Percentiles rank a stretch among this genome's conserved stretches.
Evolutionary conservation across 2,888 invertebrate species (phyloP).

Genomic region (Buathra laborator): DNA sequence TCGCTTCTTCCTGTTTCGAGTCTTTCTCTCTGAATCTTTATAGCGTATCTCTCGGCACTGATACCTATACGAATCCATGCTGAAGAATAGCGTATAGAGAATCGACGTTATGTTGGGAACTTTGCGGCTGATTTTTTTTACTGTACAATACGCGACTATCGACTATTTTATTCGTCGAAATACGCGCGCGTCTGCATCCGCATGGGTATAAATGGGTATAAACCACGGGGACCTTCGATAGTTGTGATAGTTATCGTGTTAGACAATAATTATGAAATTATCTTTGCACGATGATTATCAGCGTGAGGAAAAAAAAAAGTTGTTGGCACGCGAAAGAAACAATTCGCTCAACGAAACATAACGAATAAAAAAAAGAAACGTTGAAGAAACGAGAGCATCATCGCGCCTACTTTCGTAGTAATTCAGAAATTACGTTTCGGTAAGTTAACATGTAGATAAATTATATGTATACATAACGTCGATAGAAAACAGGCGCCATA

Average conservation of each 20-base stretch:
- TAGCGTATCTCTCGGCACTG: constrained; percentile 30
- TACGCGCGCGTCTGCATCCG: no score
- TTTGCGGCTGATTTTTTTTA: not conserved
- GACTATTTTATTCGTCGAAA: not conserved
- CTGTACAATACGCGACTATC: constrained; percentile 7
- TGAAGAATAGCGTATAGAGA: constrained; percentile 1
- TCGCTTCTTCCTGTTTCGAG: constrained; percentile 37
- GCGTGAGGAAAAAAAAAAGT: no score
- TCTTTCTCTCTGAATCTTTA: constrained; percentile 44
- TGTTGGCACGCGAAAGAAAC: no score
- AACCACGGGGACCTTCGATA: no score
- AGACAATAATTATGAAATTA: no score
- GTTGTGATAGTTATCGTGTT: no score
- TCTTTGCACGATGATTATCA: no score
- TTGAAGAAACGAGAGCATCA: no score
- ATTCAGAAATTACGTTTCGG: constrained; percentile 17
- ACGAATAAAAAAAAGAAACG: no score
- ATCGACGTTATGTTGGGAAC: constrained; percentile 6
- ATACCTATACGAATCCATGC: not conserved
- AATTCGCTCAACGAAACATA: no score
- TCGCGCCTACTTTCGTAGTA: constrained; percentile 4
- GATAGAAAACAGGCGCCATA: constrained; percentile 16
- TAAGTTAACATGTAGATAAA: constrained; percentile 7
- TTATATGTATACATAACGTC: not conserved
- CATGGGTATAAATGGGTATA: no score